Base-by-base conservation (phyloP, 2,797 vertebrate genomes). In the Chrosomus eos region DNA sequence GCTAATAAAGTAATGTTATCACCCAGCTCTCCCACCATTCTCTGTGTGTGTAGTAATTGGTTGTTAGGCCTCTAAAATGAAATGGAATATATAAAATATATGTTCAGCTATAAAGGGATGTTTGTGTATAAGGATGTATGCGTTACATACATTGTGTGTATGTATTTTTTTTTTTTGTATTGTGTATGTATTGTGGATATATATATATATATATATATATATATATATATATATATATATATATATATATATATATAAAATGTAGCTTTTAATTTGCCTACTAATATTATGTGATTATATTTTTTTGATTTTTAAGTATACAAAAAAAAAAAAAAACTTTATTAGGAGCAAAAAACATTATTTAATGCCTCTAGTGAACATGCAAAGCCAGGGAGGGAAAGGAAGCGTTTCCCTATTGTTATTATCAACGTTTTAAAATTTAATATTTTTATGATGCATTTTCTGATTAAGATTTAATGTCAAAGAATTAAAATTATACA, bases 21-120 rank as follows among this genome's bases (percentile, higher is more conserved):
- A 62, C 4, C 26, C 38, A 72, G 19, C 26, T 62, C 72, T 48
- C 26, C 14, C 68, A 73, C n/a, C 58, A 43, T 11, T 71, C 58
- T 45, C 26, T 79, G 26, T 64, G 67, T 80, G 43, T 66, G 48
- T 70, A 26, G 8, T 68, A 31, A 53, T 19, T 80, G 23, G 62
- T 38, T 33, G 43, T 48, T 82, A 33, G 21, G 21, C 14, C 40
- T 36, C 53, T 74, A n/a, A 36, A 48, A 33, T 53, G 3, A 18
- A 68, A 68, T 62, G 11, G 23, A 60, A 28, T 55, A 55, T 58
- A 67, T 40, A 64, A 43, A 16, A 80, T 16, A 58, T 55, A 23
- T 75, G 48, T 75, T 55, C 48, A n/a, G 28, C 55, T 72, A 48
- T 51, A 2, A 31, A 51, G 19, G 71, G 16, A 73, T 21, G 9